These are phyloP conservation scores for Malurus splendens DNA, from an alignment of 2,797 vertebrate genomes.

Conservation along the genomic window DNA sequence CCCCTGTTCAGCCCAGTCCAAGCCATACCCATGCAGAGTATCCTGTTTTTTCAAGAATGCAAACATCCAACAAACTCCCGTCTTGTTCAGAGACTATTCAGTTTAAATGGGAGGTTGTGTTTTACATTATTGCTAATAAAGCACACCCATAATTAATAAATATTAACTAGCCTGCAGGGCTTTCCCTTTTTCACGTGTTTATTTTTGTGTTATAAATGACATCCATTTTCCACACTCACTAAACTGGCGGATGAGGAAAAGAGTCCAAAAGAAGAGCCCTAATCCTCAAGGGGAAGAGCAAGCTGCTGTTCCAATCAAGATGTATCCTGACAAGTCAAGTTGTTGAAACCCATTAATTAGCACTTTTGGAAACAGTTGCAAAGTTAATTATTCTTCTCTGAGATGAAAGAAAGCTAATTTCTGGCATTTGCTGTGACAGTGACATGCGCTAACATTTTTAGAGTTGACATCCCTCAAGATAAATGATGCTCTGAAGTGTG, in stretches of 20 bases:
- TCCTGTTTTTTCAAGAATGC: neutral
- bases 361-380: conserved; percentile 81
- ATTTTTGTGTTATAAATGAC: conserved; percentile 33
- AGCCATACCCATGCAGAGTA: neutral
- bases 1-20: too few species aligned
- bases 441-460: conserved; percentile 79
- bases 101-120: neutral
- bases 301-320: conserved; percentile 60
- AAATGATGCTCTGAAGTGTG: conserved; percentile 73
- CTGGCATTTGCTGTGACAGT: conserved; percentile 81
- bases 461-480: conserved; percentile 78
- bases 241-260: neutral
- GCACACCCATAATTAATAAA: conserved; percentile 34
- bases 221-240: conserved; percentile 31
- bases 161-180: neutral
- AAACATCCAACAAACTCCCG: neutral
- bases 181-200: conserved; percentile 28
- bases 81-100: neutral
- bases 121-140: conserved; percentile 16
- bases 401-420: conserved; percentile 80
- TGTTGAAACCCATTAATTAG: conserved; percentile 82
- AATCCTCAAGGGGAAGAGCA: conserved; percentile 61
- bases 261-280: conserved; percentile 34
- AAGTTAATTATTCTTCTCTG: conserved; percentile 81
- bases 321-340: conserved; percentile 76